Evolutionary conservation across 2,113 vertebrate species (phyloP).

Genomic region (Hypanus sabinus): DNA sequence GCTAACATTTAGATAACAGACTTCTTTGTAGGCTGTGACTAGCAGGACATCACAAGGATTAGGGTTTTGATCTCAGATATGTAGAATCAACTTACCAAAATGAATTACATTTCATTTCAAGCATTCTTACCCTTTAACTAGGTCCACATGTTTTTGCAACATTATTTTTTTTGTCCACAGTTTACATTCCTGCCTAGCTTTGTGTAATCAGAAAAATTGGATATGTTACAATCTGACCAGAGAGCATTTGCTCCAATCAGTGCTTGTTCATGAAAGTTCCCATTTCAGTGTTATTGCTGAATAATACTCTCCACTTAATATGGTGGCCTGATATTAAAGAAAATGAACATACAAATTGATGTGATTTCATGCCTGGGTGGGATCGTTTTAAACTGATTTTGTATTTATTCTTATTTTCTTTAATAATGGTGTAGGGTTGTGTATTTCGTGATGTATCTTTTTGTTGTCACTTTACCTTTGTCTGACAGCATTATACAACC

Average conservation of each 20-base stretch:
- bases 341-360: background rate
- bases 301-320: background rate
- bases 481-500: background rate
- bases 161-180: no score
- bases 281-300: background rate
- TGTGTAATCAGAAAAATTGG: no score
- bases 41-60: no score
- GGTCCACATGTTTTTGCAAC: no score
- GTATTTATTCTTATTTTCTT: background rate
- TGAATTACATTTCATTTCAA: no score
- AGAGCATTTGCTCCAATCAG: background rate
- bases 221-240: no score
- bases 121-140: no score
- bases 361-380: background rate
- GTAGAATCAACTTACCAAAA: no score
- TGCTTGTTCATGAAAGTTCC: background rate
- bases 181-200: no score
- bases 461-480: background rate
- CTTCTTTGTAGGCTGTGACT: no score
- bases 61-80: no score
- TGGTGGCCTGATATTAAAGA: background rate
- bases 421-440: background rate
- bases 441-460: background rate
- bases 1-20: no score
- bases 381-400: background rate